These are phyloP conservation scores for Apteryx mantelli DNA, from an alignment of 2,113 vertebrate species.

Conservation along the genomic window DNA sequence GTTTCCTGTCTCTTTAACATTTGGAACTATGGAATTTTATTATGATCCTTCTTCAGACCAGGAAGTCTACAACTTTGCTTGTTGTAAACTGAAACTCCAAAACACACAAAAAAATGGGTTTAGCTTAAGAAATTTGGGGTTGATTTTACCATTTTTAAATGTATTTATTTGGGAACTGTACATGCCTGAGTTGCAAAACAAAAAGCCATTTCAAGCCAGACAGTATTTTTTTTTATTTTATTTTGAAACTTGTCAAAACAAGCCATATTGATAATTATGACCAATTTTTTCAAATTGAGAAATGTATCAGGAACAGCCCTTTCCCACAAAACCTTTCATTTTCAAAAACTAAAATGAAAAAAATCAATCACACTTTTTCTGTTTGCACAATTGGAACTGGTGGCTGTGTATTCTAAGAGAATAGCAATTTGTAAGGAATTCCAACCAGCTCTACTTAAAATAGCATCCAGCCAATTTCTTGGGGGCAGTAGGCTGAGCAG, in stretches of 20 bases:
- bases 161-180: constrained; percentile 7
- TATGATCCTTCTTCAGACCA: neutral
- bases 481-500: neutral
- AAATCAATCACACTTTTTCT: constrained; percentile 33
- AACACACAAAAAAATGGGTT: neutral
- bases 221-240: neutral
- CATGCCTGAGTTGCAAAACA: constrained; percentile 48
- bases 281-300: neutral
- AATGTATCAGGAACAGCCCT: neutral
- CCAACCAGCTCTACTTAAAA: constrained; percentile 50
- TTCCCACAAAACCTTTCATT: constrained; percentile 33
- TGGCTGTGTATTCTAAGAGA: neutral
- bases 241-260: constrained; percentile 41
- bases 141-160: constrained; percentile 50
- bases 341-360: neutral
- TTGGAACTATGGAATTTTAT: neutral
- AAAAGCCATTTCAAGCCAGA: constrained; percentile 26
- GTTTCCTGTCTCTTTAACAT: neutral
- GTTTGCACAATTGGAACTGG: neutral
- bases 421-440: constrained; percentile 64
- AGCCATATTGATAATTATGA: constrained; percentile 42
- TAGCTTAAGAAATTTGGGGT: constrained; percentile 47
- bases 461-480: constrained; percentile 43
- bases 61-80: accelerated
- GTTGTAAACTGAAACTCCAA: neutral